phyloP scores from a whole-genome alignment of 2,888 invertebrate species.

The Limnephilus rhombicus region DNA sequence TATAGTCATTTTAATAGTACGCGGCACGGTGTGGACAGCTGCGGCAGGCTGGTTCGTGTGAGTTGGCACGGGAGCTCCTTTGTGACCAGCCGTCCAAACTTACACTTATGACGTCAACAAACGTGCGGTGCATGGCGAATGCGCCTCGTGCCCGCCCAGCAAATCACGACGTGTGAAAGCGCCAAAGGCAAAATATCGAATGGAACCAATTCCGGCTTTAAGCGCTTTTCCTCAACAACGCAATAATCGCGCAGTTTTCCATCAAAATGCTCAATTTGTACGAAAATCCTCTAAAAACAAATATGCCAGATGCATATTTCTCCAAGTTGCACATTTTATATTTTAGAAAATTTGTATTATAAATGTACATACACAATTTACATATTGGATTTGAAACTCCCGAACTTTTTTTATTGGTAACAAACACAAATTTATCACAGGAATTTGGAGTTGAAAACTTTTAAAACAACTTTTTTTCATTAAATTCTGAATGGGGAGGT shows the following conservation, averaged over 20 bases:
- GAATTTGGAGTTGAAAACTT: not conserved
- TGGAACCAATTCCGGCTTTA: not conserved
- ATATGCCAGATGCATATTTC: not conserved
- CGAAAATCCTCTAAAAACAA: not conserved
- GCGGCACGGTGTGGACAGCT: too few relatives aligned
- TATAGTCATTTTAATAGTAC: too few relatives aligned
- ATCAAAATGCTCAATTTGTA: not conserved
- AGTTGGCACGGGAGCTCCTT: not conserved
- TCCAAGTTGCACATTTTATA: not conserved
- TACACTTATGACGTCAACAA: constrained; percentile 36
- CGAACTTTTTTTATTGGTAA: not conserved
- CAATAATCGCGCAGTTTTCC: not conserved
- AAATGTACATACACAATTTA: not conserved
- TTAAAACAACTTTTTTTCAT: not conserved
- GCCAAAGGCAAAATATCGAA: not conserved
- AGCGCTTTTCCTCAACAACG: not conserved
- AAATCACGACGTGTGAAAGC: not conserved
- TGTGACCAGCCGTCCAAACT: not conserved
- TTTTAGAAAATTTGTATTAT: not conserved
- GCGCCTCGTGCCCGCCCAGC: not conserved
- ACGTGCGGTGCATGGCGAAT: constrained; percentile 14
- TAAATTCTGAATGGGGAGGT: not conserved
- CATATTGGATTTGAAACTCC: not conserved
- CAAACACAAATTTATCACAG: not conserved
- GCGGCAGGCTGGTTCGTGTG: too few relatives aligned